Evolutionary conservation across 2,888 invertebrate genomes (phyloP), one percentile per base, ranked within the genome.

Genomic region (Cephus pulcher): DNA sequence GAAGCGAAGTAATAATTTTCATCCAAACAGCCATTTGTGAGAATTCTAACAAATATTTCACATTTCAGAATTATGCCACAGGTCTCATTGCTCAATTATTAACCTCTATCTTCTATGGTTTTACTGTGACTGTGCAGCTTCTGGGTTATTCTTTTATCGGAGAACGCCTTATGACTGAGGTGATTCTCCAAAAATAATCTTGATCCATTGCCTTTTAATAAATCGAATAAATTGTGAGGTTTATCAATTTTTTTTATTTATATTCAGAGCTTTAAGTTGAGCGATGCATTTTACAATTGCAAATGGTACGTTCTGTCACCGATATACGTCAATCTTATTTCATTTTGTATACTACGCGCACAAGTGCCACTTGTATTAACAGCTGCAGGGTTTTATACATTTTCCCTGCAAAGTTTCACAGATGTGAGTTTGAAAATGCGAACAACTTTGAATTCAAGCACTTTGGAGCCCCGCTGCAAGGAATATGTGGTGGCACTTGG

Each of bases 251-350:
- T 40, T 15, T 40, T 40, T 75, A 23, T 15, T 73, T 34, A 9
- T 34, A 37, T 69, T 30, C 71, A 85, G 85, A 93, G 94, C 82
- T 91, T 92, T 83, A 88, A 92, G 1, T 89, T 94, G 3, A 90
- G 92, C 0, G 91, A 93, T 56, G 92, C 92, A 74, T 86, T 94
- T 82, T 94, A 94, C 84, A 91, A 92, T 76, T 93, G 93, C 81
- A 92, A 93, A 3, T 94, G 94, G 94, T 91, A 93, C 76, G 92
- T 93, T 11, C 93, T 94, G 85, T 88, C 92, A 76, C 84, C 83
- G 0, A 86, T 86, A 79, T 93, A 93, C 84, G 90, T 90, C 30
- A 91, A 90, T 40, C 15, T 40, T 23, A 40, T 40, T 40, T 40
- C 1, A 40, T 89, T 93, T 76, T 92, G 93, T 78, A 86, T 92